phyloP scores from a whole-genome alignment of 1,140 invertebrate genomes.

The Chironomus tepperi region DNA sequence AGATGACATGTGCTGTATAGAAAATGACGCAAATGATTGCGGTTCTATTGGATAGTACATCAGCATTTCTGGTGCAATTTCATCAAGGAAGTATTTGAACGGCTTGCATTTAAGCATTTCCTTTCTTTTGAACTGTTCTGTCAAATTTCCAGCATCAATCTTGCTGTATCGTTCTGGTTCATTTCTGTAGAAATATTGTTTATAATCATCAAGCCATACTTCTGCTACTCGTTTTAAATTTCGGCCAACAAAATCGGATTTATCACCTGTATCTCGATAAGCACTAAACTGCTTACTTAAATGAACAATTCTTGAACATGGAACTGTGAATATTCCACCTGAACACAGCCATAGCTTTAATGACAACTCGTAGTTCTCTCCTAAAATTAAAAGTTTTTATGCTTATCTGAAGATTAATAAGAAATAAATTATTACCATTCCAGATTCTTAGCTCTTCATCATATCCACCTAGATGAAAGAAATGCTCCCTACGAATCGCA shows the following conservation, averaged over 20 bases:
- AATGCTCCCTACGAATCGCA: constrained; percentile 80
- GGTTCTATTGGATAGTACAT: constrained; percentile 71
- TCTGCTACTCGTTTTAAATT: constrained; percentile 84
- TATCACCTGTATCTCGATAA: neutral
- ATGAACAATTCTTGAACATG: constrained; percentile 98
- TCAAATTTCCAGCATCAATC: constrained; percentile 60
- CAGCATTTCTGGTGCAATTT: constrained; percentile 67
- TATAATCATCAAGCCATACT: constrained; percentile 97
- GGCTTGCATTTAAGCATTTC: constrained; percentile 63
- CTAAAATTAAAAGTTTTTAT: constrained; percentile 99
- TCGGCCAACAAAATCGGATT: constrained; percentile 78
- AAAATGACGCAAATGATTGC: constrained; percentile 57
- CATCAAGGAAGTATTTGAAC: constrained; percentile 79
- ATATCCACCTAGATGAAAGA: constrained; percentile 94
- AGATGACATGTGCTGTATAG: constrained; percentile 56
- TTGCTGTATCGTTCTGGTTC: constrained; percentile 49
- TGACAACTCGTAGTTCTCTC: constrained; percentile 92
- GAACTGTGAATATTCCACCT: constrained; percentile 87
- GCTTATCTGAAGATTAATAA: constrained; percentile 34
- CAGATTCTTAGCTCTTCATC: constrained; percentile 74
- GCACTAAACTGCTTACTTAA: constrained; percentile 43
- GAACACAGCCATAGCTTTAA: constrained; percentile 89
- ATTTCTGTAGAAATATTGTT: constrained; percentile 93
- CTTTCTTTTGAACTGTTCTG: constrained; percentile 54
- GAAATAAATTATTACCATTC: neutral